Evolutionary conservation across 2,113 vertebrate genomes (phyloP).

Genomic region (Epinephelus cyanopodus): DNA sequence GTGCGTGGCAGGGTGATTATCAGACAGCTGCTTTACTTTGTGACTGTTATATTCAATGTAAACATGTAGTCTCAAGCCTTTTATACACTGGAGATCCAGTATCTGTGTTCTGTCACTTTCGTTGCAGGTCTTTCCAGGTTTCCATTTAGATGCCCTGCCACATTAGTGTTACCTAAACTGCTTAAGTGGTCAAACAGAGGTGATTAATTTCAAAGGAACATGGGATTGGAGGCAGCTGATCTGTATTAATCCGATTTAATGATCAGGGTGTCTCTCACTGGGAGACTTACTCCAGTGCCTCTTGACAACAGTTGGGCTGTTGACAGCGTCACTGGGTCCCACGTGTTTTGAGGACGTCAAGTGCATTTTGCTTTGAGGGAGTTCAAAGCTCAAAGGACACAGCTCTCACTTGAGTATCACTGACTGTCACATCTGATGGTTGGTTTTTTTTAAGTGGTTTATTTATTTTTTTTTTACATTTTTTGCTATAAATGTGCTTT

Average conservation of each 20-base stretch:
- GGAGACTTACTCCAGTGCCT: slow-evolving; percentile 40
- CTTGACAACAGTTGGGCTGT: slow-evolving; percentile 70
- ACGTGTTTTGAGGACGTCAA: slow-evolving; percentile 73
- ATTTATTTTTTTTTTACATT: background rate
- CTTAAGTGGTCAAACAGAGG: slow-evolving; percentile 42
- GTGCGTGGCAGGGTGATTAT: background rate
- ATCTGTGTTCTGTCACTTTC: slow-evolving; percentile 3
- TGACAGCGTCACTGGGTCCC: slow-evolving; percentile 77
- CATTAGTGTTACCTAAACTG: slow-evolving; percentile 7
- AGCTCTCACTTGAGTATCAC: background rate
- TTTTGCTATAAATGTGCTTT: background rate
- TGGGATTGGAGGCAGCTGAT: slow-evolving; percentile 41
- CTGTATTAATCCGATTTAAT: slow-evolving; percentile 54
- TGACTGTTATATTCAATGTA: background rate
- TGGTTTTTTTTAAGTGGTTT: slow-evolving; percentile 4
- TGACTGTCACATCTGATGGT: background rate
- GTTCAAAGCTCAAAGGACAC: slow-evolving; percentile 61
- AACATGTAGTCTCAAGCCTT: background rate
- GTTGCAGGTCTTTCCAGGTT: background rate
- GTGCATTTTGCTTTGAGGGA: slow-evolving; percentile 53
- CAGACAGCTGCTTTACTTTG: background rate
- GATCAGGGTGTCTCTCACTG: slow-evolving; percentile 50
- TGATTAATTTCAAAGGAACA: slow-evolving; percentile 53
- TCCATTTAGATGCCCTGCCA: background rate
- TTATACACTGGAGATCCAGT: background rate